Percentiles rank a stretch among this genome's conserved stretches.
These are phyloP conservation scores for Cosmorhoe ocellata DNA, from an alignment of 2,888 invertebrate species.

Conservation along the genomic window DNA sequence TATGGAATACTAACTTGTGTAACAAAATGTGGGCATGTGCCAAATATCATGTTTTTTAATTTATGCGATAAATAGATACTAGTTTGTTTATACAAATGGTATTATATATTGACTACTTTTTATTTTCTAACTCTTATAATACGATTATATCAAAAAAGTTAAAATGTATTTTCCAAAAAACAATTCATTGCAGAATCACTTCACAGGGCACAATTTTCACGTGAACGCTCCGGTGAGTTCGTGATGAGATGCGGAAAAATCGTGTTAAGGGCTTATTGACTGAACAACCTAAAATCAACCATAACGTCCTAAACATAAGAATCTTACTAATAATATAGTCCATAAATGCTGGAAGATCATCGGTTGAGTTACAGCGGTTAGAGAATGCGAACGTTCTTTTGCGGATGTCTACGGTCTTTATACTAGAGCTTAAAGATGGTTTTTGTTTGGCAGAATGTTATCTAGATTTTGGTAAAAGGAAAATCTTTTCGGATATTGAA, in stretches of 20 bases:
- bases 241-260: slow-evolving; percentile 63
- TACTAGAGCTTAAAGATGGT: background rate
- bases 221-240: slow-evolving; percentile 56
- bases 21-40: too few species aligned
- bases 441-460: slow-evolving; percentile 15
- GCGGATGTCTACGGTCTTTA: slow-evolving; percentile 23
- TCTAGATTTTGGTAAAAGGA: slow-evolving; percentile 16
- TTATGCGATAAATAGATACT: too few species aligned
- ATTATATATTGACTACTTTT: too few species aligned
- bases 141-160: background rate
- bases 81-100: too few species aligned
- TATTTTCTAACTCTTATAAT: too few species aligned
- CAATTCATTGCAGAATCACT: slow-evolving; percentile 38
- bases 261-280: slow-evolving; percentile 59
- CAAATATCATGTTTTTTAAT: too few species aligned
- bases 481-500: slow-evolving; percentile 50
- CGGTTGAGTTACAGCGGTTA: slow-evolving; percentile 26
- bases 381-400: slow-evolving; percentile 19
- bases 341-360: slow-evolving; percentile 22
- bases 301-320: background rate
- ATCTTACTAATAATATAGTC: background rate
- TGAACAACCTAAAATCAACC: slow-evolving; percentile 15
- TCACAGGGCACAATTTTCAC: slow-evolving; percentile 49
- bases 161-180: slow-evolving; percentile 18
- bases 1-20: too few species aligned